Percentiles rank a stretch among this genome's conserved stretches.
phyloP scores from a whole-genome alignment of 1,140 invertebrate genomes.

The Doryteuthis pealeii region DNA sequence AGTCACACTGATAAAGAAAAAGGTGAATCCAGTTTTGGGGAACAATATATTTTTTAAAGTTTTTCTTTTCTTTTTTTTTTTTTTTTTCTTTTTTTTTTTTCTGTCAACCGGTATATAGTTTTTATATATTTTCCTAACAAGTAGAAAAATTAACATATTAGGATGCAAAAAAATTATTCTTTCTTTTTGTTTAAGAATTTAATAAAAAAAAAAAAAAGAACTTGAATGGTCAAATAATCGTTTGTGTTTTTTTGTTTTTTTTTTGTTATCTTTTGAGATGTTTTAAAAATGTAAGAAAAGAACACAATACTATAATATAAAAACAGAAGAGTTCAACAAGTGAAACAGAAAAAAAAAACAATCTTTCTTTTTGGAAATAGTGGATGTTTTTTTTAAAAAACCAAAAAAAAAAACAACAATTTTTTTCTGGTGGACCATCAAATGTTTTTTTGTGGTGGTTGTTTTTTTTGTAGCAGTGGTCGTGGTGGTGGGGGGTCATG shows the following conservation, averaged over 20 bases:
- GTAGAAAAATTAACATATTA: conserved; percentile 2
- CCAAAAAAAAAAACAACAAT: too few relatives aligned
- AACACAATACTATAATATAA: conserved; percentile 6
- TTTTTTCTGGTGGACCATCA: too few relatives aligned
- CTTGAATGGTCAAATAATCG: neutral
- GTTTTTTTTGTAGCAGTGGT: too few relatives aligned
- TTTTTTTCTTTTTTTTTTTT: neutral
- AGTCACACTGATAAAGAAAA: neutral
- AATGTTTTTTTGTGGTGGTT: too few relatives aligned
- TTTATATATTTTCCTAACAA: conserved; percentile 8
- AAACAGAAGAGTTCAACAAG: neutral
- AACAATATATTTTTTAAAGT: too few relatives aligned
- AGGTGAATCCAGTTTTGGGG: too few relatives aligned
- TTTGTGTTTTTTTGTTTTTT: neutral
- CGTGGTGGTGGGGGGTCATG: too few relatives aligned
- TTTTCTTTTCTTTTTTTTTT: too few relatives aligned
- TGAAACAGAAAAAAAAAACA: too few relatives aligned
- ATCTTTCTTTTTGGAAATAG: too few relatives aligned
- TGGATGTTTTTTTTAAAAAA: too few relatives aligned
- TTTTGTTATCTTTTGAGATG: neutral
- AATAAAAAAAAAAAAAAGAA: conserved; percentile 5
- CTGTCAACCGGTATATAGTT: neutral
- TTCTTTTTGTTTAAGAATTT: too few relatives aligned
- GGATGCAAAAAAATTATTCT: neutral
- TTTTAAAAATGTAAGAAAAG: neutral